Evolutionary conservation across 2,113 vertebrate genomes (phyloP), one percentile per base, ranked within the genome.

Genomic region (Picathartes gymnocephalus): DNA sequence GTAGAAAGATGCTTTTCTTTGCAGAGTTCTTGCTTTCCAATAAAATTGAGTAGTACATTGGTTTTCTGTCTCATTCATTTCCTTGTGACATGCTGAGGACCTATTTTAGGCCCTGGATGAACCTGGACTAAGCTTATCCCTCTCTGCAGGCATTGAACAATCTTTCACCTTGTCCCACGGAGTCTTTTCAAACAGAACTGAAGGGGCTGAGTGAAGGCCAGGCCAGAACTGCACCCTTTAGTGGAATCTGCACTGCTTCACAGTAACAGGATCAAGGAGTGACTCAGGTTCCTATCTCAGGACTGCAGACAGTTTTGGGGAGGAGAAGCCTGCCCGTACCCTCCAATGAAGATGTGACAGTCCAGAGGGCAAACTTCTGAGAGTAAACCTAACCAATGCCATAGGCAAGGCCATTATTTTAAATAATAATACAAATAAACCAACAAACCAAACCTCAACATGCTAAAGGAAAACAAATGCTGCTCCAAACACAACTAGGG

Each of bases 31-130:
- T 72, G 23, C 15, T 95, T 92, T 91, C 42, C 76, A 77, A 65
- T 81, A 73, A 50, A 94, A 83, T 53, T 90, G 86, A 88, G 20
- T 7, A 62, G 47, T 39, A 54, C 64, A 89, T 76, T 0, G 54
- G 56, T 71, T 91, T 91, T 92, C 77, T 95, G 78, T 85, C 90
- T 81, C 81, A 57, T 90, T 81, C 78, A 79, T 85, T 94, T 93
- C 35, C 0, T 2, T 25, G 65, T 71, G 78, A 90, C 70, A 48
- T 2, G 2, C 30, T 66, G 69, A 20, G 57, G 31, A 87, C 28
- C 51, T 93, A 31, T 64, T 93, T 85, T 69, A 76, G 90, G 48
- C 24, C 47, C 47, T 74, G 57, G 61, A 89, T 79, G 37, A 64
- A 79, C 44, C 53, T 60, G 53, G n/a, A 50, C 65, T 68, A 17